Evolutionary conservation across 2,113 vertebrate species (phyloP).

Genomic region (Nasalis larvatus): DNA sequence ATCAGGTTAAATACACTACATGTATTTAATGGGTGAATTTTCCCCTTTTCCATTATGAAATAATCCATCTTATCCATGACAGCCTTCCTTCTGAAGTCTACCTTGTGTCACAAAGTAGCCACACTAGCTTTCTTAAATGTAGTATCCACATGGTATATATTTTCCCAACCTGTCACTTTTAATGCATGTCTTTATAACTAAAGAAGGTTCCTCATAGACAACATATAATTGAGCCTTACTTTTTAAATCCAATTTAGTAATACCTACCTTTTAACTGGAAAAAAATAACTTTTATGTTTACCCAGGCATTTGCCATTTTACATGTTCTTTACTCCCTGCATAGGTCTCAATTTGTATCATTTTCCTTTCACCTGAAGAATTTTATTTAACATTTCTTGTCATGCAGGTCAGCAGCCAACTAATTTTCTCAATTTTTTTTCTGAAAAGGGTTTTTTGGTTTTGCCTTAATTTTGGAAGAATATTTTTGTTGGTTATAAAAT

Average conservation of each 20-base stretch:
- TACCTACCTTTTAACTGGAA: background rate
- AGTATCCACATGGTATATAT: background rate
- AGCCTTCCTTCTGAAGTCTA: background rate
- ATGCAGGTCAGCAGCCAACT: background rate
- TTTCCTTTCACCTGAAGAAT: background rate
- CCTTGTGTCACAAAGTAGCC: background rate
- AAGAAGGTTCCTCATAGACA: background rate
- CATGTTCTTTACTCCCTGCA: background rate
- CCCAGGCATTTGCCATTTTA: background rate
- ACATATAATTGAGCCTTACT: background rate
- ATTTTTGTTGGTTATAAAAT: background rate
- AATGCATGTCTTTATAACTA: background rate
- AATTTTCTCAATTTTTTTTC: background rate
- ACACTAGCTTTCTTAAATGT: background rate
- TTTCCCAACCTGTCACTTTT: background rate
- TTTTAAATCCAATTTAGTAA: background rate
- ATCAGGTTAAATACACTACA: too few relatives aligned
- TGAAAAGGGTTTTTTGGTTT: background rate
- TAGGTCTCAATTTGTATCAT: background rate
- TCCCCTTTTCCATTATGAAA: background rate
- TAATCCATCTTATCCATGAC: background rate
- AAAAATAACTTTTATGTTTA: background rate
- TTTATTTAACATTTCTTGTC: background rate
- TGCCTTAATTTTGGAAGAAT: background rate
- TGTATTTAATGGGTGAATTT: background rate